Evolutionary conservation across 2,113 vertebrate species (phyloP).

Genomic region (Cyanoliseus patagonus): DNA sequence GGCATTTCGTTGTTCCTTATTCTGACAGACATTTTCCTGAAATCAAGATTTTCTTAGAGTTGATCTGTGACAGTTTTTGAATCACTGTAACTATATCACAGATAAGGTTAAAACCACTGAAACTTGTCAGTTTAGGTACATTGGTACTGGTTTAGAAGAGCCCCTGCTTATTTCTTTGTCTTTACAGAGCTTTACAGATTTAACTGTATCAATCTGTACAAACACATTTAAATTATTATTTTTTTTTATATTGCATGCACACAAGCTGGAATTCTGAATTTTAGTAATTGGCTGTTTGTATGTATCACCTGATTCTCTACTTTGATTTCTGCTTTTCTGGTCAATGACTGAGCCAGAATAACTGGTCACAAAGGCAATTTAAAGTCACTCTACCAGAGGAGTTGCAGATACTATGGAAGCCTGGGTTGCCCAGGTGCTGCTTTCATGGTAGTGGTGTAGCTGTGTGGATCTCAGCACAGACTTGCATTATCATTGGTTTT

Average conservation of each 20-base stretch:
- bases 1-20: background rate
- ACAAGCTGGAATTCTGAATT: background rate
- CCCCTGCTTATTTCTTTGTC: background rate
- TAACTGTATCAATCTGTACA: background rate
- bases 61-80: background rate
- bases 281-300: background rate
- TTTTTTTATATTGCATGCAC: background rate
- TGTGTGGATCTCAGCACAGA: background rate
- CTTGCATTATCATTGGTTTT: background rate
- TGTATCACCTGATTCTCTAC: background rate
- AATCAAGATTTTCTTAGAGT: background rate
- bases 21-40: background rate
- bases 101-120: background rate
- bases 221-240: background rate
- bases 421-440: background rate
- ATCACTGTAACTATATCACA: background rate
- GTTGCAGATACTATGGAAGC: background rate
- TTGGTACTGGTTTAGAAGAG: background rate
- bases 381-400: rapidly evolving
- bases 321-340: background rate
- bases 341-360: background rate
- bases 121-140: background rate
- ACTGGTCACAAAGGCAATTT: background rate
- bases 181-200: background rate
- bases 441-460: background rate